phyloP scores from a whole-genome alignment of 2,888 invertebrate genomes.

The Conomelus anceps region DNA sequence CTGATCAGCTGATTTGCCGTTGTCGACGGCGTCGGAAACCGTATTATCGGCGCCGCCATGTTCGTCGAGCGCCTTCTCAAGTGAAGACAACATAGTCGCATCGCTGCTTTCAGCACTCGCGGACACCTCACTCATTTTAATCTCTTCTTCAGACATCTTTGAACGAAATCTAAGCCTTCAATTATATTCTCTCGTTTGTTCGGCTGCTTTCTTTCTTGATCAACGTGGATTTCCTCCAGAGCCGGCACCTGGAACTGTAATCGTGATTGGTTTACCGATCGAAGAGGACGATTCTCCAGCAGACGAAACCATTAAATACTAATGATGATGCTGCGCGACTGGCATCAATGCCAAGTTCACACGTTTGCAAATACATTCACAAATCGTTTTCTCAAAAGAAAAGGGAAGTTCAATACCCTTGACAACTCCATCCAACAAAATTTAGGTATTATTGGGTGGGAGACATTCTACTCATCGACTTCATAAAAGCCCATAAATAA shows the following conservation, averaged over 20 bases:
- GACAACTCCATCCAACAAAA: not conserved
- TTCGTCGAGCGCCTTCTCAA: not conserved
- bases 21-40: not conserved
- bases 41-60: not conserved
- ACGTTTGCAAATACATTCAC: not conserved
- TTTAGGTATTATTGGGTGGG: not conserved
- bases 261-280: not conserved
- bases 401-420: not conserved
- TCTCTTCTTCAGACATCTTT: not conserved
- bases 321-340: not conserved
- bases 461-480: too few species aligned
- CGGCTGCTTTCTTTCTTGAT: not conserved
- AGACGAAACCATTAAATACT: not conserved
- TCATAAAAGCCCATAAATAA: too few species aligned
- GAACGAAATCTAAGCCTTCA: not conserved
- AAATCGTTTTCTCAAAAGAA: too few species aligned
- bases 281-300: not conserved
- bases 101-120: not conserved
- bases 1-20: too few species aligned
- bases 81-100: not conserved
- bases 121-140: not conserved
- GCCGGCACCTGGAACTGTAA: not conserved
- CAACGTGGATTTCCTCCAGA: not conserved
- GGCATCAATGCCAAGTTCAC: too few species aligned
- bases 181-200: not conserved